Conservation (phyloP, 2,888 invertebrate genomes). For the Strigamia maritima region DNA sequence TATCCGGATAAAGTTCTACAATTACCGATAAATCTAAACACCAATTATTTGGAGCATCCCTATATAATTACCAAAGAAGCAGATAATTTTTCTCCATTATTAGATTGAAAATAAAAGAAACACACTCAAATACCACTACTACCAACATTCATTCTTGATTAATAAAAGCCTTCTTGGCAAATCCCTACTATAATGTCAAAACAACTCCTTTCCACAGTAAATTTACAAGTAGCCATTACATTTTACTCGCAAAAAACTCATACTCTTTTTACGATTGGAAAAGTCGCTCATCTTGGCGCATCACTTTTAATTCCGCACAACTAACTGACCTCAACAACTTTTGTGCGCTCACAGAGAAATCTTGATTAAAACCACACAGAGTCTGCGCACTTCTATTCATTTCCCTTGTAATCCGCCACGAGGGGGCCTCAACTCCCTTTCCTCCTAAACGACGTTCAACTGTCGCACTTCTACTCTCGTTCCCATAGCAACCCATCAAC, state of each 20-base stretch:
- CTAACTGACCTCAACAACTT: constrained; percentile 23
- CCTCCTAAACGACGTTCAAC: neutral
- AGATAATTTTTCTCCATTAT: too few species aligned
- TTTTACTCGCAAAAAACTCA: neutral
- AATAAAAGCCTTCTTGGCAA: too few species aligned
- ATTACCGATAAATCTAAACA: too few species aligned
- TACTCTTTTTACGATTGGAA: neutral
- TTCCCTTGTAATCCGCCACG: constrained; percentile 11
- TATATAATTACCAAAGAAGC: too few species aligned
- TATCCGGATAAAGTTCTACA: too few species aligned
- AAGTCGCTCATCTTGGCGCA: neutral
- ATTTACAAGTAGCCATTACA: neutral
- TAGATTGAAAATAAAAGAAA: too few species aligned
- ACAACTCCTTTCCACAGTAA: neutral
- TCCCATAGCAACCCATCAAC: neutral
- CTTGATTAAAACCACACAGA: constrained; percentile 19
- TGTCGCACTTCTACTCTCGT: neutral
- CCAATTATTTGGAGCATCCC: too few species aligned
- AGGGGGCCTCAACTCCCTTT: neutral
- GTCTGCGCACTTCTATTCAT: constrained; percentile 9
- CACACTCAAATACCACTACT: too few species aligned
- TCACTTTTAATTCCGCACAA: constrained; percentile 19
- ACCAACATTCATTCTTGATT: too few species aligned
- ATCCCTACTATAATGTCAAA: neutral
- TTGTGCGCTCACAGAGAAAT: constrained; percentile 5